Percentiles rank a stretch among this genome's conserved stretches.
Conservation (phyloP, 2,113 vertebrate genomes). For the Xenus cinereus region DNA sequence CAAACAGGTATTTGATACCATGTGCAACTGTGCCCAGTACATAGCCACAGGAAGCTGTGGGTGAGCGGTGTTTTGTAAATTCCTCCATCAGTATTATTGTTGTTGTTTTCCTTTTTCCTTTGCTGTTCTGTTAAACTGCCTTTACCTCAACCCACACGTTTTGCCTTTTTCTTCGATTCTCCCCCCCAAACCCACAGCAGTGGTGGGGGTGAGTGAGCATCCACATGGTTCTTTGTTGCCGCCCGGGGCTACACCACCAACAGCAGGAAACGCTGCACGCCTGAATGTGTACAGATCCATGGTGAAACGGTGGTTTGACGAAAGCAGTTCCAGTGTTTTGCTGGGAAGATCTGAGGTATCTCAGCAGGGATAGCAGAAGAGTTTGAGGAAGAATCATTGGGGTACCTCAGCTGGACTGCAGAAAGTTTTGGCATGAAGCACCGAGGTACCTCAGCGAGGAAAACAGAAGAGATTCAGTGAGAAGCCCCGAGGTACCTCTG, state of each 20-base stretch:
- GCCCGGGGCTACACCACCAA: not conserved
- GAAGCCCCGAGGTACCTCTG: not conserved
- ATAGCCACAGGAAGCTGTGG: not conserved
- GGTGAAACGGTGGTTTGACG: not conserved
- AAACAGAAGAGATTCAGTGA: not conserved
- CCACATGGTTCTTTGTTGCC: not conserved
- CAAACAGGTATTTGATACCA: not conserved
- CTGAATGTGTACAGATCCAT: not conserved
- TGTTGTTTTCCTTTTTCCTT: not conserved
- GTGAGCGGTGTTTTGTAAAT: not conserved
- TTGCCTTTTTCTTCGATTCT: not conserved
- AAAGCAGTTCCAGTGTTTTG: not conserved
- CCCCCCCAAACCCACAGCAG: not conserved
- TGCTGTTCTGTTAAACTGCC: not conserved
- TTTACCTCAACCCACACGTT: not conserved
- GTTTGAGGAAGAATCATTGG: not conserved
- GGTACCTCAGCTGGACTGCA: not conserved
- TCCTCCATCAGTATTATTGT: not conserved
- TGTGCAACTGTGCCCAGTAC: not conserved
- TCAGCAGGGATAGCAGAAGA: not conserved
- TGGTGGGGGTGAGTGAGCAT: not conserved
- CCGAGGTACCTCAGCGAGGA: not conserved
- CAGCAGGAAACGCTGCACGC: not conserved
- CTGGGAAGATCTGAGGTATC: not conserved
- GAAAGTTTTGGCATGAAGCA: not conserved